Evolutionary conservation across 2,888 invertebrate genomes (phyloP), one percentile per base, ranked within the genome.

Genomic region (Ophion slaviceki): DNA sequence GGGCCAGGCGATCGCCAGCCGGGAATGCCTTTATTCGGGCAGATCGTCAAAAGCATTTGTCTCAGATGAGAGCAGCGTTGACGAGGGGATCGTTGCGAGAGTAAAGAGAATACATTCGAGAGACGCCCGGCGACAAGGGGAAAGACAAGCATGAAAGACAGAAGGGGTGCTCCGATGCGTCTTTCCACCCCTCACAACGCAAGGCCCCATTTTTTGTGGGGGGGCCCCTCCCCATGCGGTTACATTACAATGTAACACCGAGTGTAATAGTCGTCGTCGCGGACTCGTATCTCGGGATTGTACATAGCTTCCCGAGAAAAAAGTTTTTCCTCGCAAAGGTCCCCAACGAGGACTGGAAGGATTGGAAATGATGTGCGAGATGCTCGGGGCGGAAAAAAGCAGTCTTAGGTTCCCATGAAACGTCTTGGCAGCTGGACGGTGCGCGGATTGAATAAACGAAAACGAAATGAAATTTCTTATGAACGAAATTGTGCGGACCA

Each of bases 71-170:
- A 32, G 80, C 76, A 20, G 47, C 59, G 14, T 61, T 24, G 67
- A 81, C 70, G 75, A 61, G 75, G 80, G 84, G 57, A 20, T 24
- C 28, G 64, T 64, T 61, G 28, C n/a, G 11, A 59, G 74, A 76
- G 76, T 8, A 47, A 78, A 53, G 75, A 68, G 84, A 85, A 84
- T 82, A 81, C 82, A 86, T 86, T 87, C 79, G 32, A 74, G 85
- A 84, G 85, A 80, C 77, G 80, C 80, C 80, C 68, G 74, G 40
- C 28, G 53, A 68, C 70, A 67, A 78, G 68, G 82, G 78, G 80
- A 45, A 76, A 36, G 68, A 59, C 17, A 53, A 66, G 17, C 75
- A 59, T 59, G 79, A 82, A 70, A 67, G 82, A 67, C 61, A 80
- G 40, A 76, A 74, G 59, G 77, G 74, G 80, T 67, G 81, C 77